A percentile compares a stretch with the other conserved stretches of the same genome.
These are phyloP conservation scores for Ancistrus triradiatus DNA, from an alignment of 2,113 vertebrate species.

Conservation along the genomic window DNA sequence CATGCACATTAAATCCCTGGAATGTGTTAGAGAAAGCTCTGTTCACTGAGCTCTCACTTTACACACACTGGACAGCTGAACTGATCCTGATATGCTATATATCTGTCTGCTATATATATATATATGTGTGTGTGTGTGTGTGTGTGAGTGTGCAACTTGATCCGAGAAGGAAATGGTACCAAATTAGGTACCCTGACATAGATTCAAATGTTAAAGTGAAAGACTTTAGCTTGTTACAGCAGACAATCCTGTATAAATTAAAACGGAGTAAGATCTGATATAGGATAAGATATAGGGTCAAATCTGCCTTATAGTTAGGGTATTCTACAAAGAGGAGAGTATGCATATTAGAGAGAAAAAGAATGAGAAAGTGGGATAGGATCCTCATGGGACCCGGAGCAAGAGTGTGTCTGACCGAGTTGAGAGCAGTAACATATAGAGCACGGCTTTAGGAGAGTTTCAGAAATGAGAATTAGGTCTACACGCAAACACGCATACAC, in stretches of 20 bases:
- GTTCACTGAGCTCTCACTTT: conserved; percentile 27
- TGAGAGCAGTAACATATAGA: conserved; percentile 32
- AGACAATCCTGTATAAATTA: neutral
- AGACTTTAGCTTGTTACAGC: neutral
- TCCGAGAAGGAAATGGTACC: conserved; percentile 41
- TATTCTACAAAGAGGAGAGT: conserved; percentile 26
- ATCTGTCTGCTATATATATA: too few species aligned
- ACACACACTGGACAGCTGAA: conserved; percentile 29
- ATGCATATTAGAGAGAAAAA: conserved; percentile 42
- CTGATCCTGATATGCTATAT: conserved; percentile 31
- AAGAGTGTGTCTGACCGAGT: conserved; percentile 34
- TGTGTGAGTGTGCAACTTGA: conserved; percentile 31
- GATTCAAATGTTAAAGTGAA: conserved; percentile 13
- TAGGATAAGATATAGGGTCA: too few species aligned
- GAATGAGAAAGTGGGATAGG: conserved; percentile 48
- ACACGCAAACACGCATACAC: neutral
- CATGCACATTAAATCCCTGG: neutral
- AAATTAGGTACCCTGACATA: conserved; percentile 6
- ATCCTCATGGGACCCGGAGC: conserved; percentile 44
- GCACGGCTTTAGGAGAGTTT: conserved; percentile 14
- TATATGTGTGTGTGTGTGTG: conserved; percentile 32
- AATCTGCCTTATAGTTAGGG: too few species aligned
- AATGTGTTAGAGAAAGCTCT: conserved; percentile 26
- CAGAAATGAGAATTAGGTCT: conserved; percentile 6
- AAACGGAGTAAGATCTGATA: too few species aligned